phyloP scores from a whole-genome alignment of 2,113 vertebrate genomes.

The Vidua chalybeata region DNA sequence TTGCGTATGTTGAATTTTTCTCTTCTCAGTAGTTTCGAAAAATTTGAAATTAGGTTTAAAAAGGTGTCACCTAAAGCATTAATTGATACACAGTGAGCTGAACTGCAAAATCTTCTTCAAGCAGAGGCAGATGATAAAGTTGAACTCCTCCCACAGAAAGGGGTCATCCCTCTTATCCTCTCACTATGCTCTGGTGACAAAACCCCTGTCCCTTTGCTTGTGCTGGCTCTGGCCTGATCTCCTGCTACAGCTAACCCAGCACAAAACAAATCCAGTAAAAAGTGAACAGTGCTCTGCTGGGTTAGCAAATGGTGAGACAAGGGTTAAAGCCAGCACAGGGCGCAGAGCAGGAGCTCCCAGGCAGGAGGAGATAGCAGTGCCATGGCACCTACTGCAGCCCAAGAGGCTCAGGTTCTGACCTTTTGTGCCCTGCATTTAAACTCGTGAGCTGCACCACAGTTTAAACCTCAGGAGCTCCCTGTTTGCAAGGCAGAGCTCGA shows the following conservation, averaged over 20 bases:
- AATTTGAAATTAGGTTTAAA: neutral
- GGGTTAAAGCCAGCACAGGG: neutral
- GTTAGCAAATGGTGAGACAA: neutral
- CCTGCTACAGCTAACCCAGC: neutral
- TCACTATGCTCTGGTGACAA: neutral
- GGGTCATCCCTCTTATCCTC: neutral
- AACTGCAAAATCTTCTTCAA: neutral
- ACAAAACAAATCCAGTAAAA: neutral
- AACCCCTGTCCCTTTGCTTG: neutral
- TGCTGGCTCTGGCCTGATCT: neutral
- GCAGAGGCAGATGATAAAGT: neutral
- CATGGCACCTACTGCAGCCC: neutral
- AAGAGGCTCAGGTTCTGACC: neutral
- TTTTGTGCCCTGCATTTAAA: rapidly evolving
- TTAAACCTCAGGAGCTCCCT: neutral
- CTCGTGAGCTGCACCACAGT: neutral
- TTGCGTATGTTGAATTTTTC: neutral
- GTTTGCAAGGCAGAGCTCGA: neutral
- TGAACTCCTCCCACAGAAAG: neutral
- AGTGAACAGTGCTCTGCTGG: neutral
- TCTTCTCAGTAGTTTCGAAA: neutral
- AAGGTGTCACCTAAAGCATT: neutral
- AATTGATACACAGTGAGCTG: neutral
- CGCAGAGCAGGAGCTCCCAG: neutral
- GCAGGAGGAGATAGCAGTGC: neutral